A percentile compares a stretch with the other conserved stretches of the same genome.
Conservation (phyloP, 2,113 vertebrate species). For the Scytalopus superciliaris region DNA sequence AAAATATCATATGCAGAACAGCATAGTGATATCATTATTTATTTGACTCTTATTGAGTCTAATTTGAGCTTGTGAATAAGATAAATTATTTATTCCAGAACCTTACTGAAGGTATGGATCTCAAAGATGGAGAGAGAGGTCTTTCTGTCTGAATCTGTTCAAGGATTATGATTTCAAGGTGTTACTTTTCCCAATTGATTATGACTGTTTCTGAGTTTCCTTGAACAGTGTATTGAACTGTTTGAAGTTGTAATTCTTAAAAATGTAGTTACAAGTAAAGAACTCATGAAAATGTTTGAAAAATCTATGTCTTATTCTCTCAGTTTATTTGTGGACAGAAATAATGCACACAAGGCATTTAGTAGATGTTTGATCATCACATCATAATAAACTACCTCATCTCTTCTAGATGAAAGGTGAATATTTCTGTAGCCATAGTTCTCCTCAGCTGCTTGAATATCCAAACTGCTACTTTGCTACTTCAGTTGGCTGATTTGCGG, state of each 20-base stretch:
- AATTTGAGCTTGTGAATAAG: neutral
- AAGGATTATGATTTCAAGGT: neutral
- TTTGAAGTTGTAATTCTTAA: neutral
- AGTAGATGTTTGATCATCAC: neutral
- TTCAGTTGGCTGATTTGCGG: neutral
- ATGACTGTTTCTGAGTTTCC: neutral
- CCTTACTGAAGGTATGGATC: neutral
- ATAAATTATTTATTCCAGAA: neutral
- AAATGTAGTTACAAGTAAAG: neutral
- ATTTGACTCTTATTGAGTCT: neutral
- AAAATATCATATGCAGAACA: neutral
- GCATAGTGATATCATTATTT: neutral
- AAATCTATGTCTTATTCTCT: constrained; percentile 48
- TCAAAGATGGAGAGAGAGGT: neutral
- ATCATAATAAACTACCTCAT: neutral
- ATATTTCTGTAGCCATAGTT: neutral
- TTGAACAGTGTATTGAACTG: neutral
- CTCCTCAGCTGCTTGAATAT: neutral
- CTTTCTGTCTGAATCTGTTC: neutral
- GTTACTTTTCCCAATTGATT: neutral
- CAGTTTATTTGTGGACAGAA: constrained; percentile 6
- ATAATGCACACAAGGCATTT: neutral
- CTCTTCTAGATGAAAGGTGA: neutral
- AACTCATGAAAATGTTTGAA: neutral
- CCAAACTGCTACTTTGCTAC: neutral